phyloP scores from a whole-genome alignment of 1,140 invertebrate genomes.

The Cydia pomonella region DNA sequence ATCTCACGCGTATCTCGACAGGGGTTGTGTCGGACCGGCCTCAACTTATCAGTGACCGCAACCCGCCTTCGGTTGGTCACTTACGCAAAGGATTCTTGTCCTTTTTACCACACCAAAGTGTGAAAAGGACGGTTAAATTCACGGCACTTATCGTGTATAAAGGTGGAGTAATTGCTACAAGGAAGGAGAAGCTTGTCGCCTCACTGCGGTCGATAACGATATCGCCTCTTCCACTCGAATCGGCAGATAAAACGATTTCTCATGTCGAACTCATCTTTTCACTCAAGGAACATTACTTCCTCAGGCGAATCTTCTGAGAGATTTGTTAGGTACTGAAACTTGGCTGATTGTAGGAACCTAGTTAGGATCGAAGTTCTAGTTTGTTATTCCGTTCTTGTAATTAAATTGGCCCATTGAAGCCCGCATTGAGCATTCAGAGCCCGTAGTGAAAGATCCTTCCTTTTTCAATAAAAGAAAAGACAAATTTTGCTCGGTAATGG shows the following conservation, averaged over 20 bases:
- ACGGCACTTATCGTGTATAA: not conserved
- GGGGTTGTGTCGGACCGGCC: constrained; percentile 6
- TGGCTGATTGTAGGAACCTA: not conserved
- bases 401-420: not conserved
- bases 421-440: not conserved
- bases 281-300: not conserved
- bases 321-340: constrained; percentile 9
- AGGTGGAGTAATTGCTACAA: constrained; percentile 25
- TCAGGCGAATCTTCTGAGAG: not conserved
- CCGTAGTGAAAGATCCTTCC: not conserved
- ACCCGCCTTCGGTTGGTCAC: not conserved
- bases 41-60: constrained; percentile 5
- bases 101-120: not conserved
- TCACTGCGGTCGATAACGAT: constrained; percentile 20
- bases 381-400: constrained; percentile 12
- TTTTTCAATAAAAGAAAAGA: not conserved
- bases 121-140: constrained; percentile 14
- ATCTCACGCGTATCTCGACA: constrained; percentile 3
- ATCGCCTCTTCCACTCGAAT: constrained; percentile 4
- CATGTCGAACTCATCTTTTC: constrained; percentile 25
- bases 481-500: constrained; percentile 1
- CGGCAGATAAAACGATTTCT: constrained; percentile 23
- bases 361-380: not conserved
- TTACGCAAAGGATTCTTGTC: not conserved
- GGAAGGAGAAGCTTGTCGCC: constrained; percentile 9